Evolutionary conservation across 2,797 vertebrate species (phyloP).

Genomic region (Menidia menidia): DNA sequence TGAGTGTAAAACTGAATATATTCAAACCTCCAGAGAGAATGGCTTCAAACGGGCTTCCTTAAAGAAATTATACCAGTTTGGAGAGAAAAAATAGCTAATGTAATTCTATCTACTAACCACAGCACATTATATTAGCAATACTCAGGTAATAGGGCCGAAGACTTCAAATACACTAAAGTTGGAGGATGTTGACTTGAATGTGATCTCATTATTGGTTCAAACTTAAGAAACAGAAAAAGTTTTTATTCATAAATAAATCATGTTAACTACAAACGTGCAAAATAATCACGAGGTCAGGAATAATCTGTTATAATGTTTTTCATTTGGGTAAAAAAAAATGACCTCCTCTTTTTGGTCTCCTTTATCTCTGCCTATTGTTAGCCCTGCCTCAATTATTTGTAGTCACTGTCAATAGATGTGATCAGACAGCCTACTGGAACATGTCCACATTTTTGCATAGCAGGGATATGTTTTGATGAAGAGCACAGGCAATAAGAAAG

Average conservation of each 20-base stretch:
- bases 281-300: no score
- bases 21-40: not conserved
- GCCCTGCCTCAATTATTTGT: constrained; percentile 15
- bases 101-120: constrained; percentile 35
- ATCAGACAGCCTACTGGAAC: constrained; percentile 4
- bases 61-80: constrained; percentile 43
- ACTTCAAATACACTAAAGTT: not conserved
- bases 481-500: constrained; percentile 2
- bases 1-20: not conserved
- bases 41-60: constrained; percentile 1
- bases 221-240: no score
- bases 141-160: not conserved
- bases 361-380: constrained; percentile 35
- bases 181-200: no score
- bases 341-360: constrained; percentile 6
- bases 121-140: not conserved
- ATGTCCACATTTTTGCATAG: not conserved
- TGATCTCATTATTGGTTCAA: no score
- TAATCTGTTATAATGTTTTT: no score
- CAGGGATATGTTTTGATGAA: not conserved
- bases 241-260: no score
- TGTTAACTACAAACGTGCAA: no score
- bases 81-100: constrained; percentile 49
- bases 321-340: no score
- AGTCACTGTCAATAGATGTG: constrained; percentile 2